These are phyloP conservation scores for Leptinotarsa juncta DNA, from an alignment of 2,888 invertebrate species.

Conservation along the genomic window DNA sequence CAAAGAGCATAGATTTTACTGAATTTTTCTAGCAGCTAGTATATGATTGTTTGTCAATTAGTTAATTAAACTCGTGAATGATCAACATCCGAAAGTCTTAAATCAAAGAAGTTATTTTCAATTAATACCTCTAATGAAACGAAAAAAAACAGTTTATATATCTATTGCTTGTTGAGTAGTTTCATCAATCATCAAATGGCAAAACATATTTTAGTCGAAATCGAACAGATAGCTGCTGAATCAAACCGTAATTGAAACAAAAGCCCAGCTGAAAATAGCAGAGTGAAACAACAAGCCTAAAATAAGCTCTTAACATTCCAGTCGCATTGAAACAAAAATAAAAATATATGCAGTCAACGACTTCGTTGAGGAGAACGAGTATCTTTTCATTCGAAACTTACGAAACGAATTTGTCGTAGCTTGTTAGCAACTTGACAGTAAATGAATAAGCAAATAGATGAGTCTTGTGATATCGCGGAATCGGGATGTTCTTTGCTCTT, in stretches of 20 bases:
- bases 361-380: not conserved
- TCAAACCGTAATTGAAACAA: not conserved
- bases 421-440: not conserved
- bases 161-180: not conserved
- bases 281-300: constrained; percentile 7
- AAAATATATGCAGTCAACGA: constrained; percentile 7
- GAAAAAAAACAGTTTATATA: not conserved
- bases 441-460: not conserved
- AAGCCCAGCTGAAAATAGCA: constrained; percentile 3
- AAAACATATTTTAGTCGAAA: not conserved
- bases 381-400: not conserved
- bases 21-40: too few species aligned
- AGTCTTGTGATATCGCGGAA: not conserved
- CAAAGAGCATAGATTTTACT: too few species aligned
- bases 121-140: too few species aligned
- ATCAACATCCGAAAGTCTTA: too few species aligned
- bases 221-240: not conserved
- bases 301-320: constrained; percentile 15
- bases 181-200: not conserved
- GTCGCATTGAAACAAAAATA: not conserved
- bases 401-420: not conserved
- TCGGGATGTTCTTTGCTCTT: too few species aligned
- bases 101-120: too few species aligned
- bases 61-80: too few species aligned
- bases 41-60: too few species aligned